Base-by-base conservation (phyloP, 2,797 vertebrate species). In the Bucorvus abyssinicus region DNA sequence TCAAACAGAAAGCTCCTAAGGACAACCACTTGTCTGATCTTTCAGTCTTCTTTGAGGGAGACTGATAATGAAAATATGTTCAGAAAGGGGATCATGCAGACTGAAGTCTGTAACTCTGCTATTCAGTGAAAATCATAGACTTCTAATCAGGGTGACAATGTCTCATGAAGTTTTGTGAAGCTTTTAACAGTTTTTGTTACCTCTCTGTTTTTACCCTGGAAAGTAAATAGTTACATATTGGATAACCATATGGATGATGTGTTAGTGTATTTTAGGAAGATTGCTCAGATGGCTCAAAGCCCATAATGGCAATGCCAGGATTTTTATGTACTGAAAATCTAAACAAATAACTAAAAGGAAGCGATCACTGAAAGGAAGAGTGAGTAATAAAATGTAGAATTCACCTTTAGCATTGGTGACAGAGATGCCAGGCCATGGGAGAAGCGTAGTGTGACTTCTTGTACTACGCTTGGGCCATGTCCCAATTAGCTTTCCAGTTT, bases 271-370 rank as follows among this genome's bases (percentile, higher is more conserved):
- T 96, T 96, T 94, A 91, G 94, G 96, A 94, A 93, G 93, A 96
- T 94, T 97, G 93, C 91, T 96, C 95, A 96, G 80, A 91, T 96
- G 96, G 95, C 96, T 94, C 77, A 40, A 74, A 89, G 95, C 96
- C 95, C 78, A 10, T 77, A 89, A 73, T 71, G 76, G 49, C 84
- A 80, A 27, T 96, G 92, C 96, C 94, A 96, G 84, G 81, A 76
- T 93, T 96, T 91, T 93, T 76, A 45, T 87, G 70, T 84, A n/a
- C 90, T 93, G 53, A 79, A 95, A 94, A 90, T 79, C 89, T 86
- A 82, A 94, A 91, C 80, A 95, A 82, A 92, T 84, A 81, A 32
- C 64, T 91, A 6, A 49, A 86, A 77, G 61, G 44, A 69, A 70
- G n/a, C 38, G 87, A 49, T 75, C 55, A n/a, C 38, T 56, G 65